phyloP scores from a whole-genome alignment of 1,140 invertebrate species.

The Trissolcus basalis region DNA sequence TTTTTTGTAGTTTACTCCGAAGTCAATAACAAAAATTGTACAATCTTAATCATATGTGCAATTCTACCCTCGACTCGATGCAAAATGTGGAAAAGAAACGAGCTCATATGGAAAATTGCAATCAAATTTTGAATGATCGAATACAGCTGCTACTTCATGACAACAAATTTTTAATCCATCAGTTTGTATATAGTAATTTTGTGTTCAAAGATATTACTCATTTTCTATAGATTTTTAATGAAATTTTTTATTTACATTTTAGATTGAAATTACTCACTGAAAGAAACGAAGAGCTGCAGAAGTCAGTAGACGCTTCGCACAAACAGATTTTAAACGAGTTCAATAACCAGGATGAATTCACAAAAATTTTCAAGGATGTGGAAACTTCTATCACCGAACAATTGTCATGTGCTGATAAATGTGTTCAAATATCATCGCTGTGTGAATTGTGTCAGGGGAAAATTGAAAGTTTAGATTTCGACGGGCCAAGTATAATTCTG shows the following conservation, averaged over 20 bases:
- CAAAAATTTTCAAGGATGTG: conserved; percentile 11
- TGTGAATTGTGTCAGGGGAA: conserved; percentile 49
- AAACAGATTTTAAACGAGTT: not conserved
- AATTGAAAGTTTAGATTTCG: conserved; percentile 53
- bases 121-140: conserved; percentile 47
- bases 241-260: conserved; percentile 16
- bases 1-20: no score
- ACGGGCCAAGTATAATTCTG: conserved; percentile 57
- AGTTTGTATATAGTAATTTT: conserved; percentile 61
- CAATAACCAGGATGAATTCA: conserved; percentile 1
- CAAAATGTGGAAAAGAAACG: conserved; percentile 23
- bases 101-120: conserved; percentile 58
- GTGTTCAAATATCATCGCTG: conserved; percentile 25
- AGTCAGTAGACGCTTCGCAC: not conserved
- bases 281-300: conserved; percentile 37
- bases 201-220: no score
- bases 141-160: conserved; percentile 59
- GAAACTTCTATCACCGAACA: conserved; percentile 8
- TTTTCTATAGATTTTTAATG: no score
- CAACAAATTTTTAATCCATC: conserved; percentile 56
- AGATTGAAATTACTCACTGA: conserved; percentile 17
- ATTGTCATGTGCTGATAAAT: conserved; percentile 4
- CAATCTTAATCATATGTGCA: conserved; percentile 4
- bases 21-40: conserved; percentile 6
- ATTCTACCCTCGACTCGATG: conserved; percentile 4